Evolutionary conservation across 2,797 vertebrate species (phyloP), one percentile per base, ranked within the genome.

Genomic region (Ispidina picta): DNA sequence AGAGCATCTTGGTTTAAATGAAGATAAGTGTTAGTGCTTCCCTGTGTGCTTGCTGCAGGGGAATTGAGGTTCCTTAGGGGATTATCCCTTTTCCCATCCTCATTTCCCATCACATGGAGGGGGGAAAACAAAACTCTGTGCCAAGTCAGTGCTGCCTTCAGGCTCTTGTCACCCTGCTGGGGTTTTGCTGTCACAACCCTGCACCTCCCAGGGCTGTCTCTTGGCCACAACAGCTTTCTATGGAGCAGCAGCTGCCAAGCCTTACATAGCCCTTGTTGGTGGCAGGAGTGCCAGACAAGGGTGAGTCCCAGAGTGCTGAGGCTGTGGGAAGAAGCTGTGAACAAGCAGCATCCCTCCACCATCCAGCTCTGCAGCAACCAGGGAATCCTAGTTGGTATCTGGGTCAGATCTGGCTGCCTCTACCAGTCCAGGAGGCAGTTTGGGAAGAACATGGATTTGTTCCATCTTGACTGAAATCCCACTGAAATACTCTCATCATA

Each of bases 361-460:
- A 0, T 43, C 37, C 0, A 20, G 43, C 22, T 19, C 58, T 18
- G 21, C 12, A 29, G 37, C 20, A 3, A 25, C 0, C 3, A 64
- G 80, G 2, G 1, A 48, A 44, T 2, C 59, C 21, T 26, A n/a
- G 58, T 33, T 33, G 7, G 28, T 52, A 12, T 52, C 28, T 29
- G 1, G 0, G 28, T 43, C 14, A 1, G 0, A 26, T 2, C 17
- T 21, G 16, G 26, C 52, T 23, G 26, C 21, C 17, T 91, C 16
- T 39, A 3, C 0, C 9, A 33, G 31, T 29, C 39, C 35, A 75
- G 29, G 28, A 75, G 26, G 21, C 1, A 3, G 2, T 56, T 79
- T 51, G 35, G 33, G 41, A n/a, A 35, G 66, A 78, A n/a, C 0
- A 39, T 39, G 37, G 37, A 15, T 39, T 39, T 39, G 37, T 39